Evolutionary conservation across 1,140 invertebrate species (phyloP), one percentile per base, ranked within the genome.

Genomic region (Tenebrio molitor): DNA sequence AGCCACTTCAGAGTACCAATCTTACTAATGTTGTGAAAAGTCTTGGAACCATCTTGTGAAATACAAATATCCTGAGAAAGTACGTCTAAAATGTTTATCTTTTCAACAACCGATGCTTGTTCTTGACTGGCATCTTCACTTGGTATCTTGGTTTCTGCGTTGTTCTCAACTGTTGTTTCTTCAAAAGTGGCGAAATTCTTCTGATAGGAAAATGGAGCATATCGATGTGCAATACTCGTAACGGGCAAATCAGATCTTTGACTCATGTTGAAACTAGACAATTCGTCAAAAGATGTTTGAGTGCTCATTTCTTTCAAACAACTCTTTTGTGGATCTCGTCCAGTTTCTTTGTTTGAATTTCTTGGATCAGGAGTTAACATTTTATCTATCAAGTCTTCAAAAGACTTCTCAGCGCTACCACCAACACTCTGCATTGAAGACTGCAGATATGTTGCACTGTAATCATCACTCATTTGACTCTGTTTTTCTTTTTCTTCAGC

Each of bases 251-350:
- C n/a, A 46, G 12, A 15, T 12, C 17, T 46, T 16, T 46, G 42
- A 46, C n/a, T n/a, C n/a, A 16, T 15, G 12, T 15, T 21, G 7
- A 50, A 1, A 8, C 12, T 58, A 3, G 19, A 58, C 19, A 19
- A 21, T 23, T 58, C 36, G 2, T 39, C 21, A 29, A 58, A 58
- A 7, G 50, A 58, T 7, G 50, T 58, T 29, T 58, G 50, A 8
- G 50, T 58, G 15, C 21, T 29, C n/a, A 39, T 39, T 39, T 39
- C 36, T 39, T 39, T 39, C 5, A 39, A 39, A 29, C 19, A 12
- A 23, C 2, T 58, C 6, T 7, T 33, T 46, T 39, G 4, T 39
- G n/a, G 12, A 39, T n/a, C 12, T 7, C 7, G 7, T 39, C 12
- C 7, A 39, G 29, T 33, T 46, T 15, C 16, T n/a, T n/a, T n/a